Evolutionary conservation across 2,797 vertebrate species (phyloP).

Genomic region (Oreortyx pictus): DNA sequence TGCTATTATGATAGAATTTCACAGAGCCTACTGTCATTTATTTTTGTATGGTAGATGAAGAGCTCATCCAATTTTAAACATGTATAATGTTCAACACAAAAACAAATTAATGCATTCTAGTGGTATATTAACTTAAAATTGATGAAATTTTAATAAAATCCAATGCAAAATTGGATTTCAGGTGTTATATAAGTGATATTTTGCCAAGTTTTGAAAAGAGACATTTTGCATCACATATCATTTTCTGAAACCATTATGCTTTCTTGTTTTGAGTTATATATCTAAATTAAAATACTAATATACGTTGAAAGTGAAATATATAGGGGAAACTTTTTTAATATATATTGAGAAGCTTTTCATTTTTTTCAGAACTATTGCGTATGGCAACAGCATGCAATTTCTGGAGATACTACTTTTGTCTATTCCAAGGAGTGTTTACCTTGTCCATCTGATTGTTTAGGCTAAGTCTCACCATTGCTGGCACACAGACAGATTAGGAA

Average conservation of each 20-base stretch:
- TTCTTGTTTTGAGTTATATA: not conserved
- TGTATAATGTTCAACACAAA: not conserved
- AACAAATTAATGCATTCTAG: not conserved
- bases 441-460: not conserved
- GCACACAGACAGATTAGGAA: not conserved
- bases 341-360: not conserved
- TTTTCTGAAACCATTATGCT: not conserved
- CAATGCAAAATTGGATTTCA: not conserved
- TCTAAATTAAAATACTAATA: not conserved
- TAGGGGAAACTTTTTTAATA: not conserved
- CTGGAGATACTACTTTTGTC: not conserved
- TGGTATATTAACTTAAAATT: not conserved
- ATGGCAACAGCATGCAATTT: not conserved
- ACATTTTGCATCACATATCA: not conserved
- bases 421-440: not conserved
- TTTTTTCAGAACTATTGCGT: not conserved
- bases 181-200: not conserved
- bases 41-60: not conserved
- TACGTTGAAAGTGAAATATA: not conserved
- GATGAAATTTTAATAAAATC: not conserved
- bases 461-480: not conserved
- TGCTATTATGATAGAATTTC: not conserved
- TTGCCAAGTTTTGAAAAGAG: not conserved
- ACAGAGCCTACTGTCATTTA: not conserved
- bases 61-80: not conserved